A percentile compares a stretch with the other conserved stretches of the same genome.
These are phyloP conservation scores for Hippocampus kuda DNA, from an alignment of 2,797 vertebrate genomes.

Conservation along the genomic window DNA sequence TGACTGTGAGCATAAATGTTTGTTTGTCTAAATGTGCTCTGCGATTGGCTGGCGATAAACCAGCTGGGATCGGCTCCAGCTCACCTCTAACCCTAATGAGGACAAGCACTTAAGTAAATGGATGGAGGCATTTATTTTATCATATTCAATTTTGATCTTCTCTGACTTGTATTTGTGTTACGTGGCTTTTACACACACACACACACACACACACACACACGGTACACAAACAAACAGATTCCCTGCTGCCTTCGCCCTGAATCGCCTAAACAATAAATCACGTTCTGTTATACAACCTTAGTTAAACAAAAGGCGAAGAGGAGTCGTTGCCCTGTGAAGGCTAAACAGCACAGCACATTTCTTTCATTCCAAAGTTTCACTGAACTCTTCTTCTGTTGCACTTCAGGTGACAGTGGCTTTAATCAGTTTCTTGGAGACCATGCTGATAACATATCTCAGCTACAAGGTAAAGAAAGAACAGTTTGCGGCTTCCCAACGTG, in stretches of 20 bases:
- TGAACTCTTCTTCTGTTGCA: slow-evolving; percentile 18
- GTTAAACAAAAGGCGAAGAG: neutral
- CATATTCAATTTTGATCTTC: neutral
- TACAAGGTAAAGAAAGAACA: slow-evolving; percentile 69
- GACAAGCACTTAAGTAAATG: no score
- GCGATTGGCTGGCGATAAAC: no score
- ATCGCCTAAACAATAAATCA: slow-evolving; percentile 16
- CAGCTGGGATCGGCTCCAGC: neutral
- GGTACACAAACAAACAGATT: neutral
- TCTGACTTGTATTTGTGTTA: neutral
- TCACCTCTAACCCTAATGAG: neutral
- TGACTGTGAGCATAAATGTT: no score
- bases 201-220: neutral
- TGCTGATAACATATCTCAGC: slow-evolving; percentile 79
- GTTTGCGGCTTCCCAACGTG: slow-evolving; percentile 10
- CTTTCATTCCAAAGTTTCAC: slow-evolving; percentile 18
- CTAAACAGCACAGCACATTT: slow-evolving; percentile 15
- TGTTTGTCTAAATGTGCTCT: no score
- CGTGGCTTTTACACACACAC: neutral
- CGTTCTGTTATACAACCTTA: slow-evolving; percentile 12
- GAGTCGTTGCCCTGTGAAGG: slow-evolving; percentile 8
- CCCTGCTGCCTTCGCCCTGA: neutral
- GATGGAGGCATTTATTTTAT: neutral
- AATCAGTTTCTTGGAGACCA: slow-evolving; percentile 79
- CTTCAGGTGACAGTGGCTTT: slow-evolving; percentile 77